Base-by-base conservation (phyloP, 92 coral and sea anemone species). In the Montipora capitata region DNA sequence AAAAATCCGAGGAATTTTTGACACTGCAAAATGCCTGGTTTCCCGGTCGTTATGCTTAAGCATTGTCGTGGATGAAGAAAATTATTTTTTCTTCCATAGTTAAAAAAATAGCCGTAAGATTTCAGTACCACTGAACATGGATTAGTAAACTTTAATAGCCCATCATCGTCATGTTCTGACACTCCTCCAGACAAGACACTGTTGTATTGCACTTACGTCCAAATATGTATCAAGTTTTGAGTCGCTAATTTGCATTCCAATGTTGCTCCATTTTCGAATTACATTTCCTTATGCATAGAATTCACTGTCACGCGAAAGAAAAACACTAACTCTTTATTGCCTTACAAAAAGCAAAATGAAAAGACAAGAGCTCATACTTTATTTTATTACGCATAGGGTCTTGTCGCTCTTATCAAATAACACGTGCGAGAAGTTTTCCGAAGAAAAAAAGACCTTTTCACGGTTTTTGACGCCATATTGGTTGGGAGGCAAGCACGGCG, bases 71-170 rank as follows among this genome's bases (percentile, higher is more conserved):
- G 52, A 48, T 48, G 52, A 48, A 48, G 10, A 5, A 5, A 48
- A 48, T 48, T 48, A 48, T 5, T 48, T 48, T 48, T 48, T 10
- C 10, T 10, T 48, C n/a, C 11, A 51, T 51, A 51, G 64, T 4
- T 58, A 58, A 58, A 58, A 13, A 58, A 58, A 0, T 58, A 58
- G 64, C 64, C 14, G 64, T 4, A 58, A 58, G 64, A 58, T 10
- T 58, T 58, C 64, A 58, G 64, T 58, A 58, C 4, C 64, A 58
- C 64, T 58, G 64, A 58, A 58, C 64, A 58, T 58, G 64, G 64
- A 58, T 58, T 58, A 58, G 11, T 58, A 0, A 58, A 17, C 64
- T 11, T 58, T 10, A 58, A 58, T 58, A 58, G 64, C 11, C 64
- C 64, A 58, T 58, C 64, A 58, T 58, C 64, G 64, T 17, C 11